Evolutionary conservation across 1,140 invertebrate genomes (phyloP).

Genomic region (Drosophila murphyi): DNA sequence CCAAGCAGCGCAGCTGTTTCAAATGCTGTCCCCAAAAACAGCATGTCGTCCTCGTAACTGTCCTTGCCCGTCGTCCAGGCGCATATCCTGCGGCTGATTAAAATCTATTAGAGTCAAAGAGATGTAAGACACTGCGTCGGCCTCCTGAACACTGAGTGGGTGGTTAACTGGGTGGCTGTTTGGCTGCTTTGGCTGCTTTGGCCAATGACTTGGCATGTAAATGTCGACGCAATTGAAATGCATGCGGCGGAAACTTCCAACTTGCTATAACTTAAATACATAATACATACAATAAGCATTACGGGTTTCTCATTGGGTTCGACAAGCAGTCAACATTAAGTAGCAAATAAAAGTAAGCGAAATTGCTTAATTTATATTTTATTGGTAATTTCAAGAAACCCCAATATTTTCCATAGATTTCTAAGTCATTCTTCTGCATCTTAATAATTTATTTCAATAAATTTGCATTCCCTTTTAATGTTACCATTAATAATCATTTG

Average conservation of each 20-base stretch:
- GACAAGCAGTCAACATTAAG: not conserved
- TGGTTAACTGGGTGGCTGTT: not conserved
- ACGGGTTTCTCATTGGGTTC: constrained; percentile 10
- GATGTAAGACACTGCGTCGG: constrained; percentile 70
- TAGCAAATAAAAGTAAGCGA: not conserved
- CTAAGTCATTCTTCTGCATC: too few species aligned
- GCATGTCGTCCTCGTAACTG: constrained; percentile 64
- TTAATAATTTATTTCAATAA: too few species aligned
- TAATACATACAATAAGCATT: constrained; percentile 16
- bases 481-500: too few species aligned
- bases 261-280: constrained; percentile 52
- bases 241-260: constrained; percentile 67
- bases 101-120: constrained; percentile 84
- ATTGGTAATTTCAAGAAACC: too few species aligned
- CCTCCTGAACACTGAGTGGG: constrained; percentile 11
- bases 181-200: constrained; percentile 15
- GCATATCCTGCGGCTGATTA: constrained; percentile 82
- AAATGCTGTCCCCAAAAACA: constrained; percentile 54
- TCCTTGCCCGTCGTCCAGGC: constrained; percentile 53
- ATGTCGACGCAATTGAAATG: constrained; percentile 80
- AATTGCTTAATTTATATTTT: not conserved
- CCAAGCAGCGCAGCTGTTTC: constrained; percentile 34
- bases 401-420: too few species aligned
- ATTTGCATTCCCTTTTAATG: too few species aligned
- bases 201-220: constrained; percentile 78